Evolutionary conservation across 2,113 vertebrate genomes (phyloP).

Genomic region (Prunella fulvescens): DNA sequence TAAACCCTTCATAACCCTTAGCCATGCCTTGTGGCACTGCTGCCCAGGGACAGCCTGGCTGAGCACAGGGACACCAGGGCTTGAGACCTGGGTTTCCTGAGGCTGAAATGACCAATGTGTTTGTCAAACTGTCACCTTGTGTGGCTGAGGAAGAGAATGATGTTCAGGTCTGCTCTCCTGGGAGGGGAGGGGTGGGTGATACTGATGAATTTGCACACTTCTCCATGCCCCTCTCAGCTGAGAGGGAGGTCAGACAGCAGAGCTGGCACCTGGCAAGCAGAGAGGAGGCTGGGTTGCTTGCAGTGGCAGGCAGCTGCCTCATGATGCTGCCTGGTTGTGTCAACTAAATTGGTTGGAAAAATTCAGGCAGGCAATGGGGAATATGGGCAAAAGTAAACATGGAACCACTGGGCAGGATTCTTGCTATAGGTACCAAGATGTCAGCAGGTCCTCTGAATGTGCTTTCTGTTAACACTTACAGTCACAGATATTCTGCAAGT

Average conservation of each 20-base stretch:
- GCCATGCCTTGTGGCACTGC: accelerated
- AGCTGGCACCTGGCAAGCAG: background rate
- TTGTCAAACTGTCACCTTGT: background rate
- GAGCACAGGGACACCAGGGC: background rate
- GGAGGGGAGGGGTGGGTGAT: accelerated
- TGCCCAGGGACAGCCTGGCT: background rate
- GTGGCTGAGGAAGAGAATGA: background rate
- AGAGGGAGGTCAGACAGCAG: background rate
- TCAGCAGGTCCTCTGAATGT: background rate
- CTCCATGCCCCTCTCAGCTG: background rate
- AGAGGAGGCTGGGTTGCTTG: background rate
- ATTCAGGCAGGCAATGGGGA: background rate
- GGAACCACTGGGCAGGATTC: background rate
- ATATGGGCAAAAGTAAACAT: background rate
- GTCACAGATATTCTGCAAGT: background rate
- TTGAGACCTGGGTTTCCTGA: background rate
- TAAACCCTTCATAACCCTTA: background rate
- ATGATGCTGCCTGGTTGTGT: accelerated
- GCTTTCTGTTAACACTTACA: background rate
- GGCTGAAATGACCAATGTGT: background rate
- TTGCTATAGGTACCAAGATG: background rate
- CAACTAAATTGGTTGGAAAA: background rate
- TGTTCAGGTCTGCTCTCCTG: background rate
- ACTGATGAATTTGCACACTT: background rate
- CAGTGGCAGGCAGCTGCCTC: background rate